These are phyloP conservation scores for Sussaba pulchella DNA, from an alignment of 2,888 invertebrate genomes.

Conservation along the genomic window DNA sequence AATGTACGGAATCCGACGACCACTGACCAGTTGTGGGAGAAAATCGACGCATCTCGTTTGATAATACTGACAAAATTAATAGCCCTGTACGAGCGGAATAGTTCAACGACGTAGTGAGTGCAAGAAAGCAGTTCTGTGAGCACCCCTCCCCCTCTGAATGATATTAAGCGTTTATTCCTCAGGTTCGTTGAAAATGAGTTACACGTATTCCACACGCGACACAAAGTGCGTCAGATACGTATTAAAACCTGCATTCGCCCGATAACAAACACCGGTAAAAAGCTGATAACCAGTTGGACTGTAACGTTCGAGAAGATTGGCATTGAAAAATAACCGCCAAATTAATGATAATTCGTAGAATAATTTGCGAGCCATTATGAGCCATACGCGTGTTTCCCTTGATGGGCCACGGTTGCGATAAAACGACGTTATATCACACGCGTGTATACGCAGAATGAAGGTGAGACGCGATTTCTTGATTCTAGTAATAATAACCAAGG, in stretches of 20 bases:
- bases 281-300: conserved; percentile 46
- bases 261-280: conserved; percentile 32
- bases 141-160: no score
- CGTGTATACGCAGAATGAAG: neutral
- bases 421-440: neutral
- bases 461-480: neutral
- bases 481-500: conserved; percentile 20
- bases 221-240: conserved; percentile 34
- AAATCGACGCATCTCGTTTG: conserved; percentile 13
- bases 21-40: conserved; percentile 21
- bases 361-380: conserved; percentile 25
- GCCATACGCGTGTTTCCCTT: neutral
- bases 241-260: conserved; percentile 4
- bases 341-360: conserved; percentile 38
- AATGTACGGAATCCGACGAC: neutral
- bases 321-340: conserved; percentile 19
- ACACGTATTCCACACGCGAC: conserved; percentile 48
- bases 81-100: conserved; percentile 16
- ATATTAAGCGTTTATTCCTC: conserved; percentile 39
- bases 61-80: conserved; percentile 44
- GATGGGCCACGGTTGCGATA: neutral
- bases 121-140: no score
- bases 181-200: conserved; percentile 2
- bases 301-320: neutral
- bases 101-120: conserved; percentile 44